These are phyloP conservation scores for Lysandra coridon DNA, from an alignment of 2,888 invertebrate genomes.

Conservation along the genomic window DNA sequence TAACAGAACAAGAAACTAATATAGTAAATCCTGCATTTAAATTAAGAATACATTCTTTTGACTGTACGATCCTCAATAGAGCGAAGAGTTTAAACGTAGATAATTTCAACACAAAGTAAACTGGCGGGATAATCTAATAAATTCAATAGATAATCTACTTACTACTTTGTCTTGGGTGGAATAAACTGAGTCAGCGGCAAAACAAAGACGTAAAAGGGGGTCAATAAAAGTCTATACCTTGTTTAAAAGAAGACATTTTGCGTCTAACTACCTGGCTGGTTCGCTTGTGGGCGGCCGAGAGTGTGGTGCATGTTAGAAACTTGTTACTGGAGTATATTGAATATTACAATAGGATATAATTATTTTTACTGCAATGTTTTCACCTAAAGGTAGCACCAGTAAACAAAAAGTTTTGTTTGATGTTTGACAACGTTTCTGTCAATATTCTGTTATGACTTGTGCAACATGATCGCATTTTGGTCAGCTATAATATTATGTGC, in stretches of 20 bases:
- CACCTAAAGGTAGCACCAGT: too few relatives aligned
- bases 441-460: too few relatives aligned
- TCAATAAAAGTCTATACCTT: constrained; percentile 56
- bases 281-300: constrained; percentile 58
- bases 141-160: constrained; percentile 33
- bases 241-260: constrained; percentile 72
- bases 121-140: constrained; percentile 31
- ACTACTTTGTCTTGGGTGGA: constrained; percentile 31
- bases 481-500: too few relatives aligned
- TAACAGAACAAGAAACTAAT: too few relatives aligned
- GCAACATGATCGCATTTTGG: too few relatives aligned
- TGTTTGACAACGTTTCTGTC: too few relatives aligned
- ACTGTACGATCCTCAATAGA: constrained; percentile 10
- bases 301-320: constrained; percentile 45
- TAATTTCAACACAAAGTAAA: constrained; percentile 31
- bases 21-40: too few relatives aligned
- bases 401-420: too few relatives aligned
- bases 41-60: neutral
- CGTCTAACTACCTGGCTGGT: constrained; percentile 53
- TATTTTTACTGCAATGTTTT: too few relatives aligned
- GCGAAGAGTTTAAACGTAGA: constrained; percentile 26
- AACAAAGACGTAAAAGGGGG: constrained; percentile 41
- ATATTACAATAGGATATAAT: too few relatives aligned
- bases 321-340: constrained; percentile 33
- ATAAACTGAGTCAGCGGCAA: constrained; percentile 35